Percentiles rank a stretch among this genome's conserved stretches.
phyloP scores from a whole-genome alignment of 2,888 invertebrate species.

The Invenusta paracnida region DNA sequence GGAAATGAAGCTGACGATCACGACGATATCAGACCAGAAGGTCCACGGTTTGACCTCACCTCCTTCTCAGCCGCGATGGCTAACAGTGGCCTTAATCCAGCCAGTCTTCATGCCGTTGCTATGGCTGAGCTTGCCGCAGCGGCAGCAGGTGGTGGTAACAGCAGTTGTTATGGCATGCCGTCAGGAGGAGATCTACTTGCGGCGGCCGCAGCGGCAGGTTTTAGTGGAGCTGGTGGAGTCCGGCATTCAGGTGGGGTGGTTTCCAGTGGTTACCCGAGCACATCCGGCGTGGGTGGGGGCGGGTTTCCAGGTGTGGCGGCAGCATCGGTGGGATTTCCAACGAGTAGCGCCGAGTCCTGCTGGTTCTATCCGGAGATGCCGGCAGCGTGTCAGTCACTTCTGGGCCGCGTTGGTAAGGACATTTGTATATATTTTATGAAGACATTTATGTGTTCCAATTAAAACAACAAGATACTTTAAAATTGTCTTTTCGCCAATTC shows the following conservation, averaged over 20 bases:
- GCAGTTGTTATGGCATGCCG: background rate
- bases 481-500: too few species aligned
- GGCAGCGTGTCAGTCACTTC: background rate
- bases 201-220: background rate
- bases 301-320: background rate
- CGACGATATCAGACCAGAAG: background rate
- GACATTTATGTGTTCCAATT: too few species aligned
- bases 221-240: background rate
- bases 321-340: background rate
- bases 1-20: background rate
- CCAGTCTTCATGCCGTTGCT: background rate
- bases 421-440: too few species aligned
- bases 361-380: slow-evolving; percentile 19
- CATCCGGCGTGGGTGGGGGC: background rate
- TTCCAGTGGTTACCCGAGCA: background rate
- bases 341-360: too few species aligned
- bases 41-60: background rate
- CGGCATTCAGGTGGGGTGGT: background rate
- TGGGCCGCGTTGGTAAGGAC: background rate
- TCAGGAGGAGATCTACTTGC: background rate
- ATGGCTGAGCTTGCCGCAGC: background rate
- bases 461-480: too few species aligned
- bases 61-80: background rate
- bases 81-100: background rate
- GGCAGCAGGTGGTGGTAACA: background rate